Evolutionary conservation across 2,888 invertebrate genomes (phyloP), one percentile per base, ranked within the genome.

Genomic region (Drosophila fulvimacula): DNA sequence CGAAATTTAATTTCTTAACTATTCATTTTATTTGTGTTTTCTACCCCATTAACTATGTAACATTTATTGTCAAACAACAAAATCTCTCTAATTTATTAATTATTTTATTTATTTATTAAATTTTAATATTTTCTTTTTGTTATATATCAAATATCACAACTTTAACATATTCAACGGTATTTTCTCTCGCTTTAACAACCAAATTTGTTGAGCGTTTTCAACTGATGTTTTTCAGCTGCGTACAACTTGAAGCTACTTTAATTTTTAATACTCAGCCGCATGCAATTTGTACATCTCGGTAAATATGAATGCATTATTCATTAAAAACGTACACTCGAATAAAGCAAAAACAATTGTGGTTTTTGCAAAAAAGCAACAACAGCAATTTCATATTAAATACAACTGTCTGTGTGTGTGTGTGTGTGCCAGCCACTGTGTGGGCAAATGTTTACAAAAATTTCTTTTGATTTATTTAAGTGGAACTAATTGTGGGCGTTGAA

Each of bases 401-500:
- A 34, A 30, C 32, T 57, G 41, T 49, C 44, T 10, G 32, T 46
- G 15, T 34, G 21, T 51, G 30, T 53, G 27, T 53, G 30, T 62
- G 65, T 53, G 24, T 59, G 48, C 11, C 34, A 17, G 48, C 30
- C 44, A 60, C 57, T 55, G 52, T 77, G 65, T 73, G 63, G 36
- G 62, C 69, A 85, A 83, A 83, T 88, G 71, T 88, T 88, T 83
- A 70, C 81, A 80, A 64, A 68, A 46, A 77, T 80, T 73, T 84
- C 79, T 84, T 84, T 87, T 84, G 85, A 89, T 88, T 89, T 85
- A 89, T 85, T 85, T 88, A 77, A 76, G 86, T 85, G 85, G 82
- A 89, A 85, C 85, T 85, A 89, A 85, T 85, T 85, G 89, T 76
- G 89, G 89, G 85, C 85, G 85, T 89, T 85, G 85, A 89, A 89